Evolutionary conservation across 2,797 vertebrate species (phyloP).

Genomic region (Oreochromis mossambicus): DNA sequence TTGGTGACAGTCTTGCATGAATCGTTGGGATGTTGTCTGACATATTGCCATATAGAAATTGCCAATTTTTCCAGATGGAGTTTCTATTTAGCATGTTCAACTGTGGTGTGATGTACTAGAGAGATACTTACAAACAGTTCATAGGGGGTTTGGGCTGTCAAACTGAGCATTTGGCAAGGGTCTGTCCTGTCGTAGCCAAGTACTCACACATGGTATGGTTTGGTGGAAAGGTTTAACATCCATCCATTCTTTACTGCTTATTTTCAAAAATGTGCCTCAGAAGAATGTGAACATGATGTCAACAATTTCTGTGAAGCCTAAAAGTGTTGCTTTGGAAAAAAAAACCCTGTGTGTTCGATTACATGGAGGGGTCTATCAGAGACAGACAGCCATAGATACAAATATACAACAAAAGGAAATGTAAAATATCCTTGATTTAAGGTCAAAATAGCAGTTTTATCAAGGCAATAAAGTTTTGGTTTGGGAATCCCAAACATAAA

Average conservation of each 20-base stretch:
- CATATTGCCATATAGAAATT: constrained; percentile 37
- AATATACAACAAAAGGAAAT: not conserved
- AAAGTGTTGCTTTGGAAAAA: not conserved
- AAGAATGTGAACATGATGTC: not conserved
- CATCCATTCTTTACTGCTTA: not conserved
- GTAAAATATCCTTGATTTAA: not conserved
- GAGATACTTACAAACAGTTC: constrained; percentile 27
- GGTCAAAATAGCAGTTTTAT: not conserved
- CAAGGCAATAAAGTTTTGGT: not conserved
- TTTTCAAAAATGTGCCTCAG: not conserved
- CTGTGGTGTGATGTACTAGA: constrained; percentile 5
- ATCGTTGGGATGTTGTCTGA: constrained; percentile 15
- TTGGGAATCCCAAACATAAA: not conserved
- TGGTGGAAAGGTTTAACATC: not conserved
- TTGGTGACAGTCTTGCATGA: not conserved
- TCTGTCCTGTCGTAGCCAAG: not conserved
- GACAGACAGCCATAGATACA: not conserved
- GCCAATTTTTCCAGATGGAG: constrained; percentile 42
- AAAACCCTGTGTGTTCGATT: not conserved
- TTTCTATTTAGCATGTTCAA: constrained; percentile 13
- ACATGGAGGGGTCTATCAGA: not conserved
- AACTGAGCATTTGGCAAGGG: constrained; percentile 1
- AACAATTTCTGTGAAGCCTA: not conserved
- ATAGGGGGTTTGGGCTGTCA: constrained; percentile 12
- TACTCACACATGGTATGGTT: not conserved